Evolutionary conservation across 2,113 vertebrate genomes (phyloP), one percentile per base, ranked within the genome.

Genomic region (Mellivora capensis): DNA sequence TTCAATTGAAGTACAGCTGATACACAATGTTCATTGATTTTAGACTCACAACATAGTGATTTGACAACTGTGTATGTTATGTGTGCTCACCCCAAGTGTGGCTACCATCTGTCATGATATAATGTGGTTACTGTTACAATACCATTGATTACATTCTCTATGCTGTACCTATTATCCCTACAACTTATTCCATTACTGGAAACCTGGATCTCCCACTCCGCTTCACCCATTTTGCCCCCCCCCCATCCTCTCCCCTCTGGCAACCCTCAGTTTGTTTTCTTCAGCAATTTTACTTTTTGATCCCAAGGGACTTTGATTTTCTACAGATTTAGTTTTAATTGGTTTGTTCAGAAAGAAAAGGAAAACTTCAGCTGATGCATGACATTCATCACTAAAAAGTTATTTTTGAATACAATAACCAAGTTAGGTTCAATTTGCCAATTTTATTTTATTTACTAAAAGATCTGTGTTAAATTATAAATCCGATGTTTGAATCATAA

Each of bases 361-460:
- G 25, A 91, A 94, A 82, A 67, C 15, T 62, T 95, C 87, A 87
- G 23, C 49, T 37, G 54, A 64, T 82, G 29, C 54, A 54, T 90
- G 90, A 49, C 64, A 64, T 59, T 85, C 77, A 81, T 96, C 54
- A 47, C 47, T 31, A 79, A 90, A 76, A 49, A 47, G 82, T 87
- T 81, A 81, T 90, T 95, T 96, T 91, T 96, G 34, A 42, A 74
- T 42, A 81, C 94, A 84, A 87, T 25, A 52, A 88, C 79, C n/a
- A 90, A 88, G 31, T 91, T 84, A 91, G 67, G 29, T 91, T 83
- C 31, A 91, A 64, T 71, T 96, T 84, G 85, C 34, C n/a, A 85
- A 23, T 62, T 93, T 95, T 92, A 27, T 79, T 62, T 93, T 91
- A 83, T 69, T 87, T 88, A 82, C 6, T 37, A 57, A 77, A 91